A percentile compares a stretch with the other conserved stretches of the same genome.
Conservation (phyloP, 2,113 vertebrate genomes). For the Ctenomys sociabilis region DNA sequence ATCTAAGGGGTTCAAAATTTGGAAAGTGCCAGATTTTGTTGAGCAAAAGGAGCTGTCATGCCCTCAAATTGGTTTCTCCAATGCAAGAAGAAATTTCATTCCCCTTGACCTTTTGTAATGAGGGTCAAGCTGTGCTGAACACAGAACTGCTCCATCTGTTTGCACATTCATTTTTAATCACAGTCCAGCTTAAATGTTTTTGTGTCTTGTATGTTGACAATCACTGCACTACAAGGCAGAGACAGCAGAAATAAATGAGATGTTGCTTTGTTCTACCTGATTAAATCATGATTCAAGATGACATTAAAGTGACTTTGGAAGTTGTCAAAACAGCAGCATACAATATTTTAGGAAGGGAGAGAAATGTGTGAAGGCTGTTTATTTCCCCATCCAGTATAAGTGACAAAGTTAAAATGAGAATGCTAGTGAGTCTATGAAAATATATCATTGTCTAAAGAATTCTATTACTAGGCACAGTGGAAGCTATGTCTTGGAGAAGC, state of each 20-base stretch:
- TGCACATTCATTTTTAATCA: constrained; percentile 85
- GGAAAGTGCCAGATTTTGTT: neutral
- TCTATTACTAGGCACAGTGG: constrained; percentile 87
- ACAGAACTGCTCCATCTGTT: constrained; percentile 76
- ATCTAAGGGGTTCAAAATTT: neutral
- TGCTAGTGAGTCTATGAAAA: constrained; percentile 80
- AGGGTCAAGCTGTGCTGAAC: constrained; percentile 59
- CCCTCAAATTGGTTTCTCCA: neutral
- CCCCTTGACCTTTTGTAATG: constrained; percentile 82
- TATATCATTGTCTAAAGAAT: constrained; percentile 85
- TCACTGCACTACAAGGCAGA: constrained; percentile 74
- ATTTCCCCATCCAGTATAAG: constrained; percentile 81
- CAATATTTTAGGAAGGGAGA: constrained; percentile 60
- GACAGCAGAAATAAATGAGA: constrained; percentile 86
- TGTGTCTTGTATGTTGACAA: constrained; percentile 78
- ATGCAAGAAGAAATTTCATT: constrained; percentile 74
- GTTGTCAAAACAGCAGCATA: constrained; percentile 78
- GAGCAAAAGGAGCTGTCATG: constrained; percentile 33
- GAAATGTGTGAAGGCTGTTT: constrained; percentile 78
- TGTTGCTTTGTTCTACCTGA: constrained; percentile 82
- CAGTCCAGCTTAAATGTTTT: constrained; percentile 82
- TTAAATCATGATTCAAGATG: constrained; percentile 87
- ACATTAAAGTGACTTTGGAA: constrained; percentile 84
- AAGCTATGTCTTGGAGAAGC: constrained; percentile 83
- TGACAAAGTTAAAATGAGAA: constrained; percentile 84